Conservation (phyloP, 2,113 vertebrate species). For the Oncorhynchus masou region DNA sequence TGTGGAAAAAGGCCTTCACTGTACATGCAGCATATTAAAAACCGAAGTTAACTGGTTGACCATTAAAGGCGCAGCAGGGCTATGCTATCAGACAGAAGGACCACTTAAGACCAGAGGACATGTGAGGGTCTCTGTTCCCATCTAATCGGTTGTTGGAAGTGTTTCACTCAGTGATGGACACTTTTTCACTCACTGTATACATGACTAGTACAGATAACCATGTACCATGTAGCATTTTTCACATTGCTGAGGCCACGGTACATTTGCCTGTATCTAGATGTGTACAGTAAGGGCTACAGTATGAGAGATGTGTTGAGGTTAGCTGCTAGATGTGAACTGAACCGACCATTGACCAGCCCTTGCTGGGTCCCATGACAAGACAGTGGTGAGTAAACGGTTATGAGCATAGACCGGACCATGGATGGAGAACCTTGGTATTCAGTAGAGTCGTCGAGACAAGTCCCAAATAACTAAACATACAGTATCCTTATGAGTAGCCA, state of each 20-base stretch:
- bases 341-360: background rate
- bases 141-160: background rate
- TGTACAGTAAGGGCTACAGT: no score
- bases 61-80: background rate
- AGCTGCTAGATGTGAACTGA: background rate
- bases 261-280: constrained; percentile 16
- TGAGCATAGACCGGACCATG: background rate
- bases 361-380: constrained; percentile 35
- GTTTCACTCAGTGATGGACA: background rate
- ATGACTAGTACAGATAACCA: background rate
- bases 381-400: constrained; percentile 15
- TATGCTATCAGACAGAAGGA: background rate
- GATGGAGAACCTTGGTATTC: constrained; percentile 14
- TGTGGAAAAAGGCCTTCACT: background rate
- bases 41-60: background rate
- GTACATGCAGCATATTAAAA: background rate
- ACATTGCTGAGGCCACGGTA: background rate
- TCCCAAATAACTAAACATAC: constrained; percentile 33
- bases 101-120: background rate
- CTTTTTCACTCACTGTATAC: background rate
- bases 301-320: constrained; percentile 24
- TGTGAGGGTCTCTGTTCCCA: background rate
- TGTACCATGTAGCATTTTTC: constrained; percentile 7
- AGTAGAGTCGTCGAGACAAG: constrained; percentile 3
- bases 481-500: constrained; percentile 36